Evolutionary conservation across 2,888 invertebrate genomes (phyloP).

Genomic region (Eupsilia transversa): DNA sequence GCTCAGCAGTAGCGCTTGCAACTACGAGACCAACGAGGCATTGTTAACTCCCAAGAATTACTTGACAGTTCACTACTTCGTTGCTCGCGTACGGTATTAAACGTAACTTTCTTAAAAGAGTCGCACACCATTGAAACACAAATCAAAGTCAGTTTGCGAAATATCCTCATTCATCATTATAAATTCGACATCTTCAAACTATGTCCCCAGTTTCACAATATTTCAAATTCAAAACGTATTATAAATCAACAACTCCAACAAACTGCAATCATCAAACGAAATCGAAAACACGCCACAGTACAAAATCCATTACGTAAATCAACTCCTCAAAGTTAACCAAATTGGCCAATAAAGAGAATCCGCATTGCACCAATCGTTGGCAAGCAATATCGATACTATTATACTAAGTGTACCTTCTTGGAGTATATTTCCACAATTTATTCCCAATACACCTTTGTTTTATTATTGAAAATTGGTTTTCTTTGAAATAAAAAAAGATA

Average conservation of each 20-base stretch:
- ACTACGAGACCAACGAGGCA: background rate
- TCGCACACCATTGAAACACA: background rate
- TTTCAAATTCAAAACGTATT: constrained; percentile 22
- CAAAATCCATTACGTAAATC: constrained; percentile 37
- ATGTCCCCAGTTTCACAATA: background rate
- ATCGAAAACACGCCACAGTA: constrained; percentile 43
- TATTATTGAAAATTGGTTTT: constrained; percentile 26
- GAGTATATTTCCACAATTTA: constrained; percentile 43
- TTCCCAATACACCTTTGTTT: constrained; percentile 35
- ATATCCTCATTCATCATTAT: background rate
- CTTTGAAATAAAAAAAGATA: constrained; percentile 48
- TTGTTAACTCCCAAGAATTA: background rate
- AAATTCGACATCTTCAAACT: background rate
- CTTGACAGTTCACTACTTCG: no score
- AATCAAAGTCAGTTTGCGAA: background rate
- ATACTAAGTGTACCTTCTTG: constrained; percentile 25
- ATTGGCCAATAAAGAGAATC: constrained; percentile 36
- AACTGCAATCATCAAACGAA: constrained; percentile 18
- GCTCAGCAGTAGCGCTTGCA: background rate
- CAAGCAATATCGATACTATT: constrained; percentile 43
- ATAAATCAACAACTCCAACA: constrained; percentile 15
- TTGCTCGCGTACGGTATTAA: no score
- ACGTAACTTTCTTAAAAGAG: background rate
- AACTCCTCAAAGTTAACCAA: constrained; percentile 31
- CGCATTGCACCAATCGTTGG: constrained; percentile 56